Percentiles rank a stretch among this genome's conserved stretches.
phyloP scores from a whole-genome alignment of 2,797 vertebrate genomes.

The Bovichtus variegatus region DNA sequence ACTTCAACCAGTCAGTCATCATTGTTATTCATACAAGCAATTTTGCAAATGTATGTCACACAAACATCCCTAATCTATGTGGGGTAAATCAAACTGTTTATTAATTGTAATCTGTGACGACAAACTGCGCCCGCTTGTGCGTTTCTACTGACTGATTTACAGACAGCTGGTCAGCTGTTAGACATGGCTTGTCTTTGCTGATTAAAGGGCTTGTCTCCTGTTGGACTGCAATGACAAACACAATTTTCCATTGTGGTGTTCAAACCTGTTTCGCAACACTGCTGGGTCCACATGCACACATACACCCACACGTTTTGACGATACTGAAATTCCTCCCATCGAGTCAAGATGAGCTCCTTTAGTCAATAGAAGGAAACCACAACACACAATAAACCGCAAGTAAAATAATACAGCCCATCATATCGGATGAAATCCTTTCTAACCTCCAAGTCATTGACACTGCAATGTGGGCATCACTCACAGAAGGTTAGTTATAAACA shows the following conservation, averaged over 20 bases:
- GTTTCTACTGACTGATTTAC: conserved; percentile 11
- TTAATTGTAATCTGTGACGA: conserved; percentile 14
- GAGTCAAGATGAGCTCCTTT: neutral
- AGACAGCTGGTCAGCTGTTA: conserved; percentile 29
- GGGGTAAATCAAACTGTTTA: conserved; percentile 10
- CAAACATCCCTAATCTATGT: conserved; percentile 4
- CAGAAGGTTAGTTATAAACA: neutral
- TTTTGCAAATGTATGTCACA: conserved; percentile 4
- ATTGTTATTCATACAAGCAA: neutral
- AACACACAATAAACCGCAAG: neutral
- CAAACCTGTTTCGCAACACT: conserved; percentile 61
- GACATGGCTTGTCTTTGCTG: conserved; percentile 50
- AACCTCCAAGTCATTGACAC: neutral
- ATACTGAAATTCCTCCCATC: neutral
- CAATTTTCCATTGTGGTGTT: conserved; percentile 67
- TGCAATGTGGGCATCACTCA: neutral
- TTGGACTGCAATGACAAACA: conserved; percentile 52
- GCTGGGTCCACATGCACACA: neutral
- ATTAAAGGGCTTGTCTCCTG: conserved; percentile 58
- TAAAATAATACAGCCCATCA: neutral
- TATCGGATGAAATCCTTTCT: neutral
- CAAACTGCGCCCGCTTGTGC: conserved; percentile 10
- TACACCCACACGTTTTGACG: neutral
- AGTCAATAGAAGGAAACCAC: neutral
- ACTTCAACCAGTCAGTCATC: conserved; percentile 7